Evolutionary conservation across 1,140 invertebrate genomes (phyloP), one percentile per base, ranked within the genome.

Genomic region (Aplysia californica): DNA sequence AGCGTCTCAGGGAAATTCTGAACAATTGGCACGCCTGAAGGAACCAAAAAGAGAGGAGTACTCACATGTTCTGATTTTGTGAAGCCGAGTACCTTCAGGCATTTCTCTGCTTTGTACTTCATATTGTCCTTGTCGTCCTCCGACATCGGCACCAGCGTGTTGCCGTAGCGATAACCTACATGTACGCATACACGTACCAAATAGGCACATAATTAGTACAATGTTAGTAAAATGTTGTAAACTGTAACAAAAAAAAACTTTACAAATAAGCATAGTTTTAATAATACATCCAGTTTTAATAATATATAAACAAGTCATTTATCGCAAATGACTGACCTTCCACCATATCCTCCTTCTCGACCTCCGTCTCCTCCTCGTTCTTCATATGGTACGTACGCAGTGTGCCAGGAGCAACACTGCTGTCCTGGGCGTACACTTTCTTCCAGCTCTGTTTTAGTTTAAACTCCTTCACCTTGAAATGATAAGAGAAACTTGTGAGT

Each of bases 71-170:
- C 86, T 44, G 83, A 75, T 71, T 90, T 88, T 4, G 91, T 91
- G 80, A 92, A 92, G 20, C 91, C 91, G 26, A 92, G 77, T 55
- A 92, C 85, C 73, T 87, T 91, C 67, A 92, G 86, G 70, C 91
- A 90, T 81, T 90, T 91, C 33, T 87, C 90, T 39, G 89, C 86
- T 71, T 87, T 83, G 77, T 91, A 91, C 75, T 89, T 89, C 90
- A 92, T 90, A 75, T 88, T 88, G 21, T 81, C 83, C 75, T 89
- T 88, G 78, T 91, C 90, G 76, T 91, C 90, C 39, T 84, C 88
- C 59, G 87, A 84, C 82, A 91, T 91, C 3, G 91, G 91, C 5
- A 92, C 91, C 29, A 91, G 79, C 29, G 90, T 91, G 50, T 89
- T 90, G 2, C 91, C 91, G 86, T 92, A 92, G 74, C 86, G 85